phyloP scores from a whole-genome alignment of 37 sponge, comb jelly and placozoan species.

The Axinella damicornis region DNA sequence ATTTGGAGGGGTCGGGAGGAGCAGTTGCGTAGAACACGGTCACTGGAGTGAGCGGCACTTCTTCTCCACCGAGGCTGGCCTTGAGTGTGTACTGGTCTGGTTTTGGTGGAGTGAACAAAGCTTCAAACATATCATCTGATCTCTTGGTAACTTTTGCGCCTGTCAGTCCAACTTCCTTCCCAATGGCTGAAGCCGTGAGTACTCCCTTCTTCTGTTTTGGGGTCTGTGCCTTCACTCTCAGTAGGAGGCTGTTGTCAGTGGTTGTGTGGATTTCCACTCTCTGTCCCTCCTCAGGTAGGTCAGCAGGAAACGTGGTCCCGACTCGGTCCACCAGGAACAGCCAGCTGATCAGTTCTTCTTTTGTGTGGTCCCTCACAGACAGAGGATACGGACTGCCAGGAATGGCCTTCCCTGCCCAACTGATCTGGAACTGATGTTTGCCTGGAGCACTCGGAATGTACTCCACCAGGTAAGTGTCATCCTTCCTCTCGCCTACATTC shows the following conservation, averaged over 20 bases:
- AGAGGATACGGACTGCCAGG: conserved; percentile 43
- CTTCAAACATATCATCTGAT: conserved; percentile 1
- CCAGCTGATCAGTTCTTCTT: conserved; percentile 31
- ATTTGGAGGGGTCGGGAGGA: conserved; percentile 27
- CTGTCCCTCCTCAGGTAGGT: conserved; percentile 5
- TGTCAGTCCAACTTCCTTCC: conserved; percentile 23
- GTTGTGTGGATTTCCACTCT: background rate
- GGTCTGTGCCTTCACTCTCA: conserved; percentile 15
- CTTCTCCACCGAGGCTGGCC: conserved; percentile 11
- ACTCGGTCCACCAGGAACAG: conserved; percentile 12
- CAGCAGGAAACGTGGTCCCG: background rate
- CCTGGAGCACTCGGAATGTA: conserved; percentile 63
- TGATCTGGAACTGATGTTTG: conserved; percentile 51
- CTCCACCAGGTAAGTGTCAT: conserved; percentile 39
- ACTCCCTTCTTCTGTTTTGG: conserved; percentile 13
- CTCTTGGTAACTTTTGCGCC: background rate
- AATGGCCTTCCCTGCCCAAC: conserved; percentile 52
- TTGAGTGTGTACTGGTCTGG: conserved; percentile 62
- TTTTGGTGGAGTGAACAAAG: conserved; percentile 15
- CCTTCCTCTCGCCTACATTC: conserved; percentile 34
- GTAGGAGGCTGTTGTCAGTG: conserved; percentile 5
- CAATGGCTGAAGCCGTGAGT: conserved; percentile 35
- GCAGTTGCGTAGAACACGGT: background rate
- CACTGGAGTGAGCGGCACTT: conserved; percentile 58
- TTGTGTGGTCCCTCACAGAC: conserved; percentile 21